These are phyloP conservation scores for Vespertilio murinus DNA, from an alignment of 2,797 vertebrate genomes.

Conservation along the genomic window DNA sequence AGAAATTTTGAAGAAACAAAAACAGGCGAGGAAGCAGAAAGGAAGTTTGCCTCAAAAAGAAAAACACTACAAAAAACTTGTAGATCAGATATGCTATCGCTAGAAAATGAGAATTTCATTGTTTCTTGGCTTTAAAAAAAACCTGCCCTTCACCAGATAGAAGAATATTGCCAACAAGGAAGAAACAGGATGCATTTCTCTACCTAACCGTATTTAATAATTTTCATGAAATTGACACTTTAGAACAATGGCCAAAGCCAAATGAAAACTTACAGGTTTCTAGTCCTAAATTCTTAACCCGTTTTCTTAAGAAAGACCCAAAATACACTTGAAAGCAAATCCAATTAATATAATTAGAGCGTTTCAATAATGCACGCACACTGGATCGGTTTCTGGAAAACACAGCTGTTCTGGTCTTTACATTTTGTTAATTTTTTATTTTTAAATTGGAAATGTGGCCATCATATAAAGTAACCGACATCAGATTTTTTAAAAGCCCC, in stretches of 20 bases:
- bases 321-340: constrained; percentile 22
- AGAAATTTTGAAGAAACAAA: constrained; percentile 32
- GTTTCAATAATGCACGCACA: constrained; percentile 40
- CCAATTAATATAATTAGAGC: constrained; percentile 31
- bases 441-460: constrained; percentile 36
- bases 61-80: constrained; percentile 47
- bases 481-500: neutral
- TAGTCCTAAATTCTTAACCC: constrained; percentile 61
- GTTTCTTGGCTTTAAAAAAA: constrained; percentile 56
- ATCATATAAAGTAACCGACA: neutral
- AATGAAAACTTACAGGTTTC: constrained; percentile 46
- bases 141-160: constrained; percentile 34
- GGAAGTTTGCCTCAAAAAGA: constrained; percentile 38
- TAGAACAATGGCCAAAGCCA: constrained; percentile 50
- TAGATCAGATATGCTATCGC: constrained; percentile 37
- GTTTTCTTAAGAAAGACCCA: constrained; percentile 53
- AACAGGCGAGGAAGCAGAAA: constrained; percentile 23
- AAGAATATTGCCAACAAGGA: constrained; percentile 53
- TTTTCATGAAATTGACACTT: constrained; percentile 61
- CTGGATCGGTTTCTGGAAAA: constrained; percentile 51
- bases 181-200: constrained; percentile 48
- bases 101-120: constrained; percentile 57
- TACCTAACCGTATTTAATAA: constrained; percentile 57
- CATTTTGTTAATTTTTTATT: constrained; percentile 8
- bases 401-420: constrained; percentile 59